Conservation (phyloP, 2,888 invertebrate genomes). For the Chloromyia formosa region DNA sequence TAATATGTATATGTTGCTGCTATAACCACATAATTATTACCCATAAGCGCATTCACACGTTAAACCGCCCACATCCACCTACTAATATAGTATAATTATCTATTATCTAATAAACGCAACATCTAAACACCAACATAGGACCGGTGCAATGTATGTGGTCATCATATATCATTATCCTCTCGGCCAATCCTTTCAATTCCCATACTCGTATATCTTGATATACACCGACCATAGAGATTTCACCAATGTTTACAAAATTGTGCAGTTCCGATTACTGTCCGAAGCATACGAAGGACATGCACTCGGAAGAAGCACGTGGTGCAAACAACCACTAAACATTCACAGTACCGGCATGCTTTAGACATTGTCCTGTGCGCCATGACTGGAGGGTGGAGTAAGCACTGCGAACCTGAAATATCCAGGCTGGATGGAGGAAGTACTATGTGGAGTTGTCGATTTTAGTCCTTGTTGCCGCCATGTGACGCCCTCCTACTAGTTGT, state of each 20-base stretch:
- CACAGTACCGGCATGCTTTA: background rate
- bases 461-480: too few relatives aligned
- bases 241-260: conserved; percentile 43
- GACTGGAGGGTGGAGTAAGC: conserved; percentile 8
- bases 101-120: conserved; percentile 40
- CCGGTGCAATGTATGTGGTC: conserved; percentile 49
- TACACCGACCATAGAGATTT: conserved; percentile 14
- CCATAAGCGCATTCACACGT: too few relatives aligned
- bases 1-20: too few relatives aligned
- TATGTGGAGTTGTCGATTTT: too few relatives aligned
- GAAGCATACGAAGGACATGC: conserved; percentile 28
- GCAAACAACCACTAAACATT: conserved; percentile 41
- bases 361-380: background rate
- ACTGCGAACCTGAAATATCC: background rate
- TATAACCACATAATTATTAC: too few relatives aligned
- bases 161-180: conserved; percentile 48
- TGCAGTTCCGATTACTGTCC: conserved; percentile 12
- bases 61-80: background rate
- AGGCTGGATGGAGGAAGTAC: background rate
- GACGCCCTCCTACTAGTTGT: too few relatives aligned
- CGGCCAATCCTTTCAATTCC: conserved; percentile 8
- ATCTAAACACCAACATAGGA: conserved; percentile 48
- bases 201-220: conserved; percentile 13
- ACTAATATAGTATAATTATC: conserved; percentile 34
- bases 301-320: conserved; percentile 39